Evolutionary conservation across 2,113 vertebrate species (phyloP), one percentile per base, ranked within the genome.

Genomic region (Paramisgurnus dabryanus): DNA sequence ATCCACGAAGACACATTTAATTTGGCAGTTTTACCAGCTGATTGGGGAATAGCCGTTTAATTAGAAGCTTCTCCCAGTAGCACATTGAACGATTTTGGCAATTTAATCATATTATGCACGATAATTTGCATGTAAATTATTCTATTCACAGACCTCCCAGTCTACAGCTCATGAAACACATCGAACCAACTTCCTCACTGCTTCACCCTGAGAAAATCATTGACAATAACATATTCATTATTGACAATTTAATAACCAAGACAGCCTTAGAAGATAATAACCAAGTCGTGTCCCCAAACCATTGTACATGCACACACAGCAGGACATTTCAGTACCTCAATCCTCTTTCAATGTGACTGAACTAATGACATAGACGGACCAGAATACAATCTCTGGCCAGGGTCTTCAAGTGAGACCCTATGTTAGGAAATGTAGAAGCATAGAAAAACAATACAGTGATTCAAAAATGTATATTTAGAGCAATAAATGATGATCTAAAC

Each of bases 401-500:
- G 7, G 22, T 13, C 17, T 58, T 18, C 6, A 9, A 58, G 55
- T 18, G 5, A 3, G 55, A 58, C n/a, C 27, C 27, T 34, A 34
- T 2, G 27, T 34, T 34, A 34, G 27, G 27, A 34, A 34, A 34
- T 34, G 27, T 34, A 34, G 27, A 34, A 34, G 3, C 27, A 34
- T 3, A 34, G 27, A 34, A 34, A 34, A 34, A 34, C 27, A 2
- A 34, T 2, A 34, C 27, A 34, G 1, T 34, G 27, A 34, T 34
- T 34, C 1, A 34, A 34, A 34, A 34, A 34, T 34, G 3, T 34
- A 34, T 34, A 34, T 34, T 34, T 57, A 6, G 15, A 57, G 55
- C 50, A 65, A 77, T 73, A 49, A 45, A 82, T 87, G 83, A 87
- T 86, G 88, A 82, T 82, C 87, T 87, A 90, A 88, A 87, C 84